These are phyloP conservation scores for Sebastiscus albofasciatus DNA, from an alignment of 2,797 vertebrate species.

Conservation along the genomic window DNA sequence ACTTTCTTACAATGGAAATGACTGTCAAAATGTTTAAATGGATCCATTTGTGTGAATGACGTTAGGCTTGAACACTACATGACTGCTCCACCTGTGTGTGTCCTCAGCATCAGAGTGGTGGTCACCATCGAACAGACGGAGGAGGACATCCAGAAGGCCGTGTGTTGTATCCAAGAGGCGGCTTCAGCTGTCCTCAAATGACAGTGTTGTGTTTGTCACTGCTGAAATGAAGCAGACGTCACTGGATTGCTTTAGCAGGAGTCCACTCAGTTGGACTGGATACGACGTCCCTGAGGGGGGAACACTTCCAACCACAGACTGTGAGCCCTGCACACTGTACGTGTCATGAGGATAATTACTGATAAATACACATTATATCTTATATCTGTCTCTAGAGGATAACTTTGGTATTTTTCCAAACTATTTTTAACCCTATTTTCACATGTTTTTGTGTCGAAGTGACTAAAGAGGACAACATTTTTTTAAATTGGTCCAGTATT, in stretches of 20 bases:
- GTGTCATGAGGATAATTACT: neutral
- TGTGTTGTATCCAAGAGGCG: constrained; percentile 87
- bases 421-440: too few species aligned
- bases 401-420: too few species aligned
- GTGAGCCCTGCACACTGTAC: neutral
- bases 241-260: neutral
- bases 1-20: neutral
- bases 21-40: neutral
- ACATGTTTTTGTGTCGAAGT: too few species aligned
- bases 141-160: constrained; percentile 88
- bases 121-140: constrained; percentile 92
- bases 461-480: too few species aligned
- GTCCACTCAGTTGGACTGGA: neutral
- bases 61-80: neutral
- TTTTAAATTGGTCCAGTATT: too few species aligned
- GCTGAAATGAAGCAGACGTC: neutral
- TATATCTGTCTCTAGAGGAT: neutral
- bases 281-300: neutral
- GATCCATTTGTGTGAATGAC: neutral
- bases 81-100: neutral
- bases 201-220: neutral
- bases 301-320: neutral
- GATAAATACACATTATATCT: neutral
- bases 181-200: constrained; percentile 80
- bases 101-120: constrained; percentile 91